These are phyloP conservation scores for Phoxinus phoxinus DNA, from an alignment of 2,113 vertebrate genomes.

Conservation along the genomic window DNA sequence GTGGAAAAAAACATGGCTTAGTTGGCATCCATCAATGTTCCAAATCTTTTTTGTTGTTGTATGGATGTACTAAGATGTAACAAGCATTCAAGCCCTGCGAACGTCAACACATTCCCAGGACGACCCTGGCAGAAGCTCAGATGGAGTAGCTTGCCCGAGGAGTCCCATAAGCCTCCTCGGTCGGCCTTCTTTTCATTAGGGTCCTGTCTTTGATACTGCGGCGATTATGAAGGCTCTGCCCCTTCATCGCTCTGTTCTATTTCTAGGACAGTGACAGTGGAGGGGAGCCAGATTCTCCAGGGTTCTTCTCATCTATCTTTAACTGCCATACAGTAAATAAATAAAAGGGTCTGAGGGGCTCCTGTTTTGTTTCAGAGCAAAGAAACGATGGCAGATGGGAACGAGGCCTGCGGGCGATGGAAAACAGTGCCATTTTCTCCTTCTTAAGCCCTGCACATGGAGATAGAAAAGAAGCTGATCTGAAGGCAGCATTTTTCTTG, in stretches of 20 bases:
- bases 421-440: conserved; percentile 21
- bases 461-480: neutral
- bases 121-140: conserved; percentile 18
- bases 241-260: conserved; percentile 29
- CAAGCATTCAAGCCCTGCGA: neutral
- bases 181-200: conserved; percentile 42
- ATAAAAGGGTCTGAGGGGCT: conserved; percentile 57
- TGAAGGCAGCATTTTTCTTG: neutral
- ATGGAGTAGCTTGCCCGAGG: conserved; percentile 15
- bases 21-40: neutral
- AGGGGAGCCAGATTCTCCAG: conserved; percentile 37
- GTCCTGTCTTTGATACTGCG: conserved; percentile 24
- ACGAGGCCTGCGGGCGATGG: conserved; percentile 54
- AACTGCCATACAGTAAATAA: conserved; percentile 53
- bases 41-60: conserved; percentile 8
- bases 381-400: conserved; percentile 62
- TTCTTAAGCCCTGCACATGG: neutral
- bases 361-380: conserved; percentile 59
- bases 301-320: conserved; percentile 55
- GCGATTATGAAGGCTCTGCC: conserved; percentile 41
- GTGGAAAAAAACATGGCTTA: neutral
- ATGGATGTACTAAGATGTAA: conserved; percentile 1
- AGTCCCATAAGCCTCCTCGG: conserved; percentile 30
- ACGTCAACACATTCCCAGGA: conserved; percentile 7
- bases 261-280: conserved; percentile 48